Percentiles rank a stretch among this genome's conserved stretches.
Evolutionary conservation across 2,888 invertebrate genomes (phyloP).

Genomic region (Ornithoptera priamus): DNA sequence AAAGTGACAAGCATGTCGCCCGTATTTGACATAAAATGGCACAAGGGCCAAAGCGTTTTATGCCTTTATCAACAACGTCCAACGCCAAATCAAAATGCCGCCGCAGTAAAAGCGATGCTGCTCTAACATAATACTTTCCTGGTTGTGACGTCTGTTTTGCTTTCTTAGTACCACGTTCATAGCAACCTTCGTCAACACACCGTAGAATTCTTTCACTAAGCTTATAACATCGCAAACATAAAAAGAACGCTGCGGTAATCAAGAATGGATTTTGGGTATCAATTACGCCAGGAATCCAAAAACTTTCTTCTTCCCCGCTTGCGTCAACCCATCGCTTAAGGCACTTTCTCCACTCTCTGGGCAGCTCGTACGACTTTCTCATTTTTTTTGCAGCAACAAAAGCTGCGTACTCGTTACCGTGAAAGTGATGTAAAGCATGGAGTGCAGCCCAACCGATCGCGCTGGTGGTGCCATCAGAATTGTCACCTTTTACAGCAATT

Average conservation of each 20-base stretch:
- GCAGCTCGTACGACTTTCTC: constrained; percentile 62
- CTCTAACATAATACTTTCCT: constrained; percentile 59
- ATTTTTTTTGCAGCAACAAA: constrained; percentile 64
- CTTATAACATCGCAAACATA: constrained; percentile 64
- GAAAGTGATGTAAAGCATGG: constrained; percentile 58
- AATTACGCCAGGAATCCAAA: constrained; percentile 58
- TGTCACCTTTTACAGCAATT: constrained; percentile 63
- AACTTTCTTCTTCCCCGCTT: constrained; percentile 67
- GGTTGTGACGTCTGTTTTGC: constrained; percentile 35
- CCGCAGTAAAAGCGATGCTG: constrained; percentile 55
- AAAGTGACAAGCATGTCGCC: constrained; percentile 50
- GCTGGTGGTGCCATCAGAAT: constrained; percentile 62
- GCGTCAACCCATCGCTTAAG: constrained; percentile 56
- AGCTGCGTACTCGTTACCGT: constrained; percentile 49
- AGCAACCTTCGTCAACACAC: constrained; percentile 58
- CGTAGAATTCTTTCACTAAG: constrained; percentile 56
- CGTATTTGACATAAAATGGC: constrained; percentile 61
- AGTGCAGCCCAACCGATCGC: constrained; percentile 70
- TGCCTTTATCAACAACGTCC: constrained; percentile 45
- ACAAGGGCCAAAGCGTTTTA: constrained; percentile 57
- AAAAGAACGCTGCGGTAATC: constrained; percentile 68
- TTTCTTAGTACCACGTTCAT: constrained; percentile 46
- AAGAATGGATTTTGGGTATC: constrained; percentile 54
- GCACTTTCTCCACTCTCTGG: constrained; percentile 58
- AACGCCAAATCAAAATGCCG: constrained; percentile 50